Base-by-base conservation (phyloP, 2,797 vertebrate species). In the Peromyscus attwateri region DNA sequence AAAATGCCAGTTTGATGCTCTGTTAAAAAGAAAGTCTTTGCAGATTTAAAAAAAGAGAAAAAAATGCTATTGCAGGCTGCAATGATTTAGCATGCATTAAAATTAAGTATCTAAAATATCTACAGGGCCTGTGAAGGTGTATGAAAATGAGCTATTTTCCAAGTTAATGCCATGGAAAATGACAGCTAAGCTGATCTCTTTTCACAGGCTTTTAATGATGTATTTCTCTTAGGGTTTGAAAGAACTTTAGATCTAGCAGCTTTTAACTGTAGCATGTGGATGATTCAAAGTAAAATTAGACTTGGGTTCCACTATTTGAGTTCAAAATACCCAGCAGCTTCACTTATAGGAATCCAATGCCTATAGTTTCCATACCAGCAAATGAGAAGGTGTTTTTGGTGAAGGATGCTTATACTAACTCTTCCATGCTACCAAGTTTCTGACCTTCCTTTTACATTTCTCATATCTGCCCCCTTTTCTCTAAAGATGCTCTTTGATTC, bases 21-120 rank as follows among this genome's bases (percentile, higher is more conserved):
- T 90, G 16, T 92, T 93, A 81, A 91, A 52, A 52, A 49, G 89
- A 55, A 95, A 96, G 93, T 21, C 95, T 97, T 97, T 97, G 52
- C 60, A 34, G 29, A 97, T 97, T 85, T 95, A 97, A 97, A 98
- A 96, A 87, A 84, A 37, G 23, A 98, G 31, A 6, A 68, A 98
- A 93, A 98, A 94, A 81, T 73, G 60, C 46, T 84, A 97, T 96
- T 98, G 55, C 77, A 68, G 84, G 84, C 96, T 97, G 40, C 64
- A 92, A 46, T 80, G 13, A 83, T 97, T 98, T 91, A 95, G 81
- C 49, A 76, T 91, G 25, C 66, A 52, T 96, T 97, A 95, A 96
- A 98, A 75, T 83, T 91, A 96, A 85, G 23, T 98, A 97, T 87
- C 0, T 91, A 73, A 97, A 96, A 88, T 1, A 96, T 82, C 60